Percentiles rank a stretch among this genome's conserved stretches.
These are phyloP conservation scores for Macrotrachela quadricornifera DNA, from an alignment of 1,140 invertebrate genomes.

Conservation along the genomic window DNA sequence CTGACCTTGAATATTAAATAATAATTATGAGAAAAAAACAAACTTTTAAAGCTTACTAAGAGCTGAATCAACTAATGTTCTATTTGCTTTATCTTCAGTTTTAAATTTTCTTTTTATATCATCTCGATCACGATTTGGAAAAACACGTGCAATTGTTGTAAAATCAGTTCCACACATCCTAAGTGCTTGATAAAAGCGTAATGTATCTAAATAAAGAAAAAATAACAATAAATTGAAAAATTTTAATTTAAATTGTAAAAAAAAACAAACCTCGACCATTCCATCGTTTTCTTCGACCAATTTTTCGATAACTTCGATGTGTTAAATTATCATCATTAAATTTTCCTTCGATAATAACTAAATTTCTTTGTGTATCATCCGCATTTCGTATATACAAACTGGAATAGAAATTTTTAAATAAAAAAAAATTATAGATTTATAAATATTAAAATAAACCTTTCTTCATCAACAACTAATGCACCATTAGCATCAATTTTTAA, in stretches of 20 bases:
- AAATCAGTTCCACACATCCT: slow-evolving; percentile 10
- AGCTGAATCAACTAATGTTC: slow-evolving; percentile 2
- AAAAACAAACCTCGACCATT: neutral
- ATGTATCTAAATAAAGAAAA: neutral
- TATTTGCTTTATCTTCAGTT: slow-evolving; percentile 8
- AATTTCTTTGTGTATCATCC: neutral
- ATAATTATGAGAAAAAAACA: too few species aligned
- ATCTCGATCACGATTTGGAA: slow-evolving; percentile 3
- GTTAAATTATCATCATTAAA: slow-evolving; percentile 4
- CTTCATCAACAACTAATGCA: slow-evolving; percentile 4
- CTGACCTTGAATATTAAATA: too few species aligned
- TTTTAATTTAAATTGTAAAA: neutral
- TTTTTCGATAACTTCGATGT: slow-evolving; percentile 2
- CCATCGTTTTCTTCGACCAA: neutral
- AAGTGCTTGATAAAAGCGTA: slow-evolving; percentile 7
- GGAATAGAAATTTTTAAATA: too few species aligned
- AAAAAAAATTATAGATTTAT: neutral
- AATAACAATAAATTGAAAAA: neutral
- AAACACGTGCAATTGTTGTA: slow-evolving; percentile 8
- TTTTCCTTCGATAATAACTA: neutral
- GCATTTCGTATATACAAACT: too few species aligned
- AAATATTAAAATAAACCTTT: slow-evolving; percentile 4
- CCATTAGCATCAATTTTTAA: slow-evolving; percentile 6
- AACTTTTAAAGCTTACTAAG: too few species aligned
- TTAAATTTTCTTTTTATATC: slow-evolving; percentile 11